A percentile compares a stretch with the other conserved stretches of the same genome.
These are phyloP conservation scores for Eristalinus aeneus DNA, from an alignment of 2,888 invertebrate genomes.

Conservation along the genomic window DNA sequence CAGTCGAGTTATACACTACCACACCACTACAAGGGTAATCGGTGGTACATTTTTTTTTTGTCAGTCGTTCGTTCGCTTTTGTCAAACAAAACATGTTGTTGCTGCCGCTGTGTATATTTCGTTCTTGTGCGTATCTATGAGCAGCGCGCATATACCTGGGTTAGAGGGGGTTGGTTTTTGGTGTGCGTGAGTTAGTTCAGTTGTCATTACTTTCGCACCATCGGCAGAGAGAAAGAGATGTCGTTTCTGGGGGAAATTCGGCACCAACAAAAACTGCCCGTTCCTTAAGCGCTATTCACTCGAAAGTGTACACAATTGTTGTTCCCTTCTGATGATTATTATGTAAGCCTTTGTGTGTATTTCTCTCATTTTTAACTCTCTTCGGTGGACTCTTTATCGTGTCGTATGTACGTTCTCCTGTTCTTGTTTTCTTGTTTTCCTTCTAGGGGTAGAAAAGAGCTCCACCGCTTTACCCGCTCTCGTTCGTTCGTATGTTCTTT, in stretches of 20 bases:
- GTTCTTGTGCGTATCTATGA: constrained; percentile 59
- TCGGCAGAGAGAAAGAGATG: constrained; percentile 50
- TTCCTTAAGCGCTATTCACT: not conserved
- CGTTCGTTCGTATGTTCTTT: not conserved
- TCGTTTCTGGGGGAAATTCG: constrained; percentile 24
- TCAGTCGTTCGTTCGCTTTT: not conserved
- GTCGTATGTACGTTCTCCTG: constrained; percentile 16
- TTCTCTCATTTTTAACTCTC: constrained; percentile 60
- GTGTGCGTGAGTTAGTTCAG: constrained; percentile 45
- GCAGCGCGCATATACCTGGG: constrained; percentile 63
- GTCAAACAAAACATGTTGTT: not conserved
- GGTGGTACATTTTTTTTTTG: constrained; percentile 26
- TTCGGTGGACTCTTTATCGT: constrained; percentile 46
- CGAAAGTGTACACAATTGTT: not conserved
- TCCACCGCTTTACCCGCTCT: constrained; percentile 31
- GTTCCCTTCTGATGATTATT: constrained; percentile 41
- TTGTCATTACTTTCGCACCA: constrained; percentile 11
- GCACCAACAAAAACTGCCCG: constrained; percentile 1
- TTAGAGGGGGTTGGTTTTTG: constrained; percentile 50
- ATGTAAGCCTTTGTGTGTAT: constrained; percentile 66
- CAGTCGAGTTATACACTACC: constrained; percentile 39
- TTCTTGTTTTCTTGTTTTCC: not conserved
- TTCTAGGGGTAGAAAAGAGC: constrained; percentile 47
- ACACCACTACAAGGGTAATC: constrained; percentile 67
- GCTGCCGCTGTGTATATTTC: constrained; percentile 28